Evolutionary conservation across 2,113 vertebrate species (phyloP).

Genomic region (Hyperopisus bebe): DNA sequence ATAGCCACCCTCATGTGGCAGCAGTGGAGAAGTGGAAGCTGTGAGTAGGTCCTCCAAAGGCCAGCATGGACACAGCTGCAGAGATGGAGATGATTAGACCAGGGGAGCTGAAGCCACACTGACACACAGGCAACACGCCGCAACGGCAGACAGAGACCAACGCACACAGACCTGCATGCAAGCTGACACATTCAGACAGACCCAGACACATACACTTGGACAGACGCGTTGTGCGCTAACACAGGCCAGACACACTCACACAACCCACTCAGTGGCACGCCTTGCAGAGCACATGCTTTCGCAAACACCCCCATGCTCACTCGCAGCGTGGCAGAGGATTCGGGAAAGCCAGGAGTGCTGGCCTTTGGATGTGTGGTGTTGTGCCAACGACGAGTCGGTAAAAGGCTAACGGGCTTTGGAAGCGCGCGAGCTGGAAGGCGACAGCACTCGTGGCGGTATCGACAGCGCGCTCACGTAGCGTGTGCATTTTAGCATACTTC

Average conservation of each 20-base stretch:
- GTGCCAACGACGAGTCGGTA: too few relatives aligned
- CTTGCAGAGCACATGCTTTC: background rate
- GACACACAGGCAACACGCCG: background rate
- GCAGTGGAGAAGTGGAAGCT: conserved; percentile 18
- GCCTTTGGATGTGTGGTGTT: background rate
- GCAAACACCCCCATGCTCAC: background rate
- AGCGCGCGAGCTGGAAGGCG: background rate
- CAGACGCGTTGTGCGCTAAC: background rate
- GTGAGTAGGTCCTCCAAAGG: background rate
- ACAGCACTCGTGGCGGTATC: background rate
- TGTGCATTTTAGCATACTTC: background rate
- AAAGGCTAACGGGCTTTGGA: background rate
- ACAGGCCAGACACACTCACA: background rate
- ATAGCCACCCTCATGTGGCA: conserved; percentile 11
- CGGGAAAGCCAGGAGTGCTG: background rate
- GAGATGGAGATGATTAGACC: conserved; percentile 5
- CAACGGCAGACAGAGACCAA: background rate
- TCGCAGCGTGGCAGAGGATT: background rate
- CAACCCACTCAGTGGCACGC: background rate
- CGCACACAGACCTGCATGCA: background rate
- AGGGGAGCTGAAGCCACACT: background rate
- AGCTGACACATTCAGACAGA: background rate
- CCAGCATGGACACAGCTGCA: background rate
- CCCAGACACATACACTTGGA: background rate
- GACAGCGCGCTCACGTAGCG: background rate